Evolutionary conservation across 1,140 invertebrate species (phyloP).

Genomic region (Listronotus oregonensis): DNA sequence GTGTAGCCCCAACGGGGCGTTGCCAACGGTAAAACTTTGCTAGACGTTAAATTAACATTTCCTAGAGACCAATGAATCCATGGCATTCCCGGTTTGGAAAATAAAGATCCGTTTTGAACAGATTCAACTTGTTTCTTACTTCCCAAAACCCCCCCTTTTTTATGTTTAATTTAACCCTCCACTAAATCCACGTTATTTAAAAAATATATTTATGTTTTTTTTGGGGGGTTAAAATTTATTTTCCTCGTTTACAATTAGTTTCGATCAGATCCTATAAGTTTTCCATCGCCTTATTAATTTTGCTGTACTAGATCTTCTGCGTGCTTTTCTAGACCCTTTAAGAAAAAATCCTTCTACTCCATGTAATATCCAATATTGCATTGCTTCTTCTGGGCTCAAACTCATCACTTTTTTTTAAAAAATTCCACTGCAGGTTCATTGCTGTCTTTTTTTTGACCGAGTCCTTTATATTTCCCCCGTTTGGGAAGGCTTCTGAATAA

Average conservation of each 20-base stretch:
- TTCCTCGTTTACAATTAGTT: slow-evolving; percentile 69
- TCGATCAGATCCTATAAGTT: slow-evolving; percentile 63
- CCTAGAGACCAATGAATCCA: slow-evolving; percentile 82
- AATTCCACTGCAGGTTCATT: slow-evolving; percentile 37
- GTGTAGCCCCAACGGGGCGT: slow-evolving; percentile 67
- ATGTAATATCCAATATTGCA: slow-evolving; percentile 68
- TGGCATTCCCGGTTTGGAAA: slow-evolving; percentile 64
- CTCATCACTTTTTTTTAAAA: slow-evolving; percentile 31
- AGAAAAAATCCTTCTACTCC: slow-evolving; percentile 83
- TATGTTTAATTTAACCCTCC: slow-evolving; percentile 69
- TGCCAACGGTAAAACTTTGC: slow-evolving; percentile 60
- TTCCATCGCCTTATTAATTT: slow-evolving; percentile 69
- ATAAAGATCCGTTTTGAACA: slow-evolving; percentile 63
- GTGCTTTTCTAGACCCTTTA: slow-evolving; percentile 65
- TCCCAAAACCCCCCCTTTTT: slow-evolving; percentile 60
- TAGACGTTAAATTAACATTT: slow-evolving; percentile 64
- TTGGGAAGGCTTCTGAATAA: slow-evolving; percentile 57
- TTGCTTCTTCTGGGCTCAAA: slow-evolving; percentile 59
- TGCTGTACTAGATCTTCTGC: slow-evolving; percentile 56
- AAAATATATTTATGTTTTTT: slow-evolving; percentile 58
- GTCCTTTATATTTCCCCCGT: slow-evolving; percentile 16
- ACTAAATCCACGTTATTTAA: slow-evolving; percentile 70
- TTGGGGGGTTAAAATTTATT: slow-evolving; percentile 58
- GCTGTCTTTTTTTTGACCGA: slow-evolving; percentile 24
- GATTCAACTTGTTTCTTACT: slow-evolving; percentile 64